Evolutionary conservation across 2,888 invertebrate genomes (phyloP).

Genomic region (Peribatodes rhomboidaria): DNA sequence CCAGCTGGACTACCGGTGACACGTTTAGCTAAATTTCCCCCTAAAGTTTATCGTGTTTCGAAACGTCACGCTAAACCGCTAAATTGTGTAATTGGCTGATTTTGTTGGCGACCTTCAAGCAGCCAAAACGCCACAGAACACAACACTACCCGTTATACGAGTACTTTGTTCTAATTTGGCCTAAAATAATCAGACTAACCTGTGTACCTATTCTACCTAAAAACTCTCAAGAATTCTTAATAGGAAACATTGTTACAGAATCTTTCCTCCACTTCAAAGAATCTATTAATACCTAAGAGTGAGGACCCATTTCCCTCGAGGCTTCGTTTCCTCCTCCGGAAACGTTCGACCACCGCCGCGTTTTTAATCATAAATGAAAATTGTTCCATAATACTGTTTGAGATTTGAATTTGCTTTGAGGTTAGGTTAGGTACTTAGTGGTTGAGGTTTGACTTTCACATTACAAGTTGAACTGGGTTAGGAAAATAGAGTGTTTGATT

Average conservation of each 20-base stretch:
- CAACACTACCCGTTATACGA: background rate
- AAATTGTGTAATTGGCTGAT: too few species aligned
- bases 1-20: too few species aligned
- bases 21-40: too few species aligned
- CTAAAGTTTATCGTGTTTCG: too few species aligned
- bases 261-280: slow-evolving; percentile 34
- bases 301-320: slow-evolving; percentile 66
- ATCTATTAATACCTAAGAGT: slow-evolving; percentile 43
- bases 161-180: background rate
- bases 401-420: slow-evolving; percentile 43
- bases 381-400: slow-evolving; percentile 52
- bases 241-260: slow-evolving; percentile 26
- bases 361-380: slow-evolving; percentile 75
- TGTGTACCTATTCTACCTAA: background rate
- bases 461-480: slow-evolving; percentile 13
- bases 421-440: slow-evolving; percentile 32
- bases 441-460: slow-evolving; percentile 29
- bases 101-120: too few species aligned
- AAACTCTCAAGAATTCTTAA: slow-evolving; percentile 10
- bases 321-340: slow-evolving; percentile 70
- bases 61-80: too few species aligned
- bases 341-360: slow-evolving; percentile 63
- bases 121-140: background rate
- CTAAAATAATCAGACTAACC: too few species aligned
- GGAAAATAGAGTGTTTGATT: slow-evolving; percentile 2